phyloP scores from a whole-genome alignment of 2,888 invertebrate genomes.

The Mythimna ferrago region DNA sequence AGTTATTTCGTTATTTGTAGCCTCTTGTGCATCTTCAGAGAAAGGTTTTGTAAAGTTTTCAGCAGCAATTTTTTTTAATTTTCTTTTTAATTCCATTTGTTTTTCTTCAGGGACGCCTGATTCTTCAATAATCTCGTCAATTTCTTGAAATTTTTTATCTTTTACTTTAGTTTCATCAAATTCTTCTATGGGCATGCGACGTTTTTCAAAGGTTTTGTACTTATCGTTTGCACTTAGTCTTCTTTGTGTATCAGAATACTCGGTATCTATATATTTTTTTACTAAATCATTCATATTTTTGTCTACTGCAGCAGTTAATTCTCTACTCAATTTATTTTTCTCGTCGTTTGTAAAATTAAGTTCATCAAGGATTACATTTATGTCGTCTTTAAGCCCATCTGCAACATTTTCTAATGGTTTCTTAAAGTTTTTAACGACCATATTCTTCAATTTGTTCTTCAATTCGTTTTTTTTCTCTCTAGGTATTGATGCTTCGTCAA shows the following conservation, averaged over 20 bases:
- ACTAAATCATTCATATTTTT: background rate
- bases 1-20: background rate
- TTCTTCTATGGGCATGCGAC: background rate
- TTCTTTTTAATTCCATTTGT: background rate
- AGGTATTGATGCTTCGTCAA: constrained; percentile 13
- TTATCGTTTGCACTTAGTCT: background rate
- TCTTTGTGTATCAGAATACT: background rate
- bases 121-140: background rate
- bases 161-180: background rate
- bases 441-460: background rate
- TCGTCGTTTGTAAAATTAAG: constrained; percentile 31
- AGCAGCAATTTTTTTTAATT: background rate
- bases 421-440: background rate
- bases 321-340: constrained; percentile 10
- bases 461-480: constrained; percentile 1
- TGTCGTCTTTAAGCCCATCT: constrained; percentile 5
- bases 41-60: background rate
- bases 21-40: background rate
- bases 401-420: background rate
- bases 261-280: background rate
- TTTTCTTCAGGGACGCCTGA: background rate
- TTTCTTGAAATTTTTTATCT: background rate
- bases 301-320: constrained; percentile 1
- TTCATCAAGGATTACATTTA: constrained; percentile 49
- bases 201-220: too few relatives aligned